Evolutionary conservation across 2,113 vertebrate species (phyloP).

Genomic region (Gorsachius goisagi): DNA sequence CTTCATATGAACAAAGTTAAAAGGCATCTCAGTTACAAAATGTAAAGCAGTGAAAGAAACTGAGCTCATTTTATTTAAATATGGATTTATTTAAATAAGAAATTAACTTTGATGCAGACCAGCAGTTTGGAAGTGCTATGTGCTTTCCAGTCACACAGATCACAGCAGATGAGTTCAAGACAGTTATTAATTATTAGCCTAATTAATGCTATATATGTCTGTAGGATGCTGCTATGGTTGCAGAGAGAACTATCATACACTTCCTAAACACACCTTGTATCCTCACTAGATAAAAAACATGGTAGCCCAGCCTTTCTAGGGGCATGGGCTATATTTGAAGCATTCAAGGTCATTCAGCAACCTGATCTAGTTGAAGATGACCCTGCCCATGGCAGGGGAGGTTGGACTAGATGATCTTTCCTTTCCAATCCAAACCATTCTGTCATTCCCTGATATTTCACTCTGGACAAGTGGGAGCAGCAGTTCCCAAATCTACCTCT

Average conservation of each 20-base stretch:
- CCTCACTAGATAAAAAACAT: neutral
- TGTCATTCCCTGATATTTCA: neutral
- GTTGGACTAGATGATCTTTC: neutral
- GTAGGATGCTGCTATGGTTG: neutral
- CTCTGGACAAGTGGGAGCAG: neutral
- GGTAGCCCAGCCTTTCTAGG: neutral
- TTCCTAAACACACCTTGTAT: neutral
- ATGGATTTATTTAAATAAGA: conserved; percentile 10
- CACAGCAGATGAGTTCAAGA: neutral
- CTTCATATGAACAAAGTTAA: conserved; percentile 5
- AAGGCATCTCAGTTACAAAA: conserved; percentile 7
- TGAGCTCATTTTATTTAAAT: conserved; percentile 1
- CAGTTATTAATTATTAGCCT: neutral
- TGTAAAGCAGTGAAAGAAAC: neutral
- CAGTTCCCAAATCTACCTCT: neutral
- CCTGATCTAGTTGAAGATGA: neutral
- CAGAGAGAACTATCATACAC: neutral
- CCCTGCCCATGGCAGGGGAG: neutral
- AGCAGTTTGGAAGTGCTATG: conserved; percentile 6
- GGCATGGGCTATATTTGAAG: neutral
- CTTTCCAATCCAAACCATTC: neutral
- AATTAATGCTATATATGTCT: neutral
- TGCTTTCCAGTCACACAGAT: neutral
- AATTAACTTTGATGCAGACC: conserved; percentile 4
- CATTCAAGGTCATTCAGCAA: neutral